Percentiles rank a stretch among this genome's conserved stretches.
Conservation (phyloP, 2,888 invertebrate species). For the Imbricaverruca yamaguchii region DNA sequence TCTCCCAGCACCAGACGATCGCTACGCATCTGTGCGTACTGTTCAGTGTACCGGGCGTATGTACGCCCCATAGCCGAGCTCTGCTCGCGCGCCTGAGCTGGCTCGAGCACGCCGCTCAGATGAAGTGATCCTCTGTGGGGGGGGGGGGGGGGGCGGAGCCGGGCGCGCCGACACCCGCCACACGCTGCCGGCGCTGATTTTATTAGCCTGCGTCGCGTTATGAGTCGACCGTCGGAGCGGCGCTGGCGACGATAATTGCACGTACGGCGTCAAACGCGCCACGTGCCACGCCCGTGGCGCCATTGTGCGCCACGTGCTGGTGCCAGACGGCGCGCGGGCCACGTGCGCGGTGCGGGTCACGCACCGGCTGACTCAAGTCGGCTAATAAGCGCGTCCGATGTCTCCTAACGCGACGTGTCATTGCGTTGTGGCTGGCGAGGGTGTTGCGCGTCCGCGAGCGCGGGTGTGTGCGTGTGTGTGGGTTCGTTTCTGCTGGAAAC, state of each 20-base stretch:
- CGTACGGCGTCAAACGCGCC: neutral
- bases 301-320: neutral
- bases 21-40: too few relatives aligned
- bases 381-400: neutral
- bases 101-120: too few relatives aligned
- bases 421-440: neutral
- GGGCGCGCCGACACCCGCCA: neutral
- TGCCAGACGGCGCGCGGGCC: neutral
- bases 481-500: too few relatives aligned
- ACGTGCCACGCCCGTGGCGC: neutral
- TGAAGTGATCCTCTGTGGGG: too few relatives aligned
- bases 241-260: neutral
- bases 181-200: neutral
- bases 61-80: too few relatives aligned
- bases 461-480: too few relatives aligned
- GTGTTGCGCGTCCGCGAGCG: too few relatives aligned
- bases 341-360: neutral
- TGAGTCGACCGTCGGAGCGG: neutral
- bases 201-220: neutral
- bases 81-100: too few relatives aligned
- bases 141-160: too few relatives aligned
- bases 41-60: too few relatives aligned
- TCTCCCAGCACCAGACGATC: too few relatives aligned
- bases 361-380: constrained; percentile 9
- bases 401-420: neutral